Percentiles rank a stretch among this genome's conserved stretches.
These are phyloP conservation scores for Amblyjoppa fuscipennis DNA, from an alignment of 2,888 invertebrate genomes.

Conservation along the genomic window DNA sequence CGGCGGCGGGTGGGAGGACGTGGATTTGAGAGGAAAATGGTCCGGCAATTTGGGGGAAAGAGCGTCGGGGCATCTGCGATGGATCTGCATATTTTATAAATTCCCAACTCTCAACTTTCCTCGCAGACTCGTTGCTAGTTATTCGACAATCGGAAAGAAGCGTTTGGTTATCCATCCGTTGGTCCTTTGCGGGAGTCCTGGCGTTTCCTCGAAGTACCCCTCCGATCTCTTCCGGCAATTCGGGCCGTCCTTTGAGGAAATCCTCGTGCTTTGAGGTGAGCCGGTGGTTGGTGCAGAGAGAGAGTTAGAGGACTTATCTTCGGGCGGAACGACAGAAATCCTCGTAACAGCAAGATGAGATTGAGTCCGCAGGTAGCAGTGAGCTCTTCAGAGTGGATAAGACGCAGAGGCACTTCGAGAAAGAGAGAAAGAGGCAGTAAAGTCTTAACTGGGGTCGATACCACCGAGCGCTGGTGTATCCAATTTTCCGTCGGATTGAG, in stretches of 20 bases:
- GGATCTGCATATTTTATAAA: background rate
- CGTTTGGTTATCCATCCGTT: background rate
- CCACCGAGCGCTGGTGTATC: conserved; percentile 6
- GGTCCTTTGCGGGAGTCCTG: background rate
- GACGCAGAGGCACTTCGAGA: background rate
- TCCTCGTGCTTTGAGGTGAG: conserved; percentile 2
- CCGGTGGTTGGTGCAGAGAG: background rate
- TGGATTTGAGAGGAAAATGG: background rate
- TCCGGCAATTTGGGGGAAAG: background rate
- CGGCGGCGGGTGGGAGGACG: background rate
- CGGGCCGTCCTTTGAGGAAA: background rate
- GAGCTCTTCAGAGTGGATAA: background rate
- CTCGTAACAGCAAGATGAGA: conserved; percentile 26
- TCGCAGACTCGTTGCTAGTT: background rate
- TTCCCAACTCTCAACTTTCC: background rate
- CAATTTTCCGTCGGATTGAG: conserved; percentile 12
- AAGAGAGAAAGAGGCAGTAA: conserved; percentile 9
- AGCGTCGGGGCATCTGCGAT: background rate
- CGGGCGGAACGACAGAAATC: background rate
- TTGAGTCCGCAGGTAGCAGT: background rate
- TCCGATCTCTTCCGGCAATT: background rate
- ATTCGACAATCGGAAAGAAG: background rate
- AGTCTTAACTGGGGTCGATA: conserved; percentile 29
- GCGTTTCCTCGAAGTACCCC: background rate
- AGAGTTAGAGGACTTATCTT: background rate